These are phyloP conservation scores for Mythimna pallens DNA, from an alignment of 2,888 invertebrate species.

Conservation along the genomic window DNA sequence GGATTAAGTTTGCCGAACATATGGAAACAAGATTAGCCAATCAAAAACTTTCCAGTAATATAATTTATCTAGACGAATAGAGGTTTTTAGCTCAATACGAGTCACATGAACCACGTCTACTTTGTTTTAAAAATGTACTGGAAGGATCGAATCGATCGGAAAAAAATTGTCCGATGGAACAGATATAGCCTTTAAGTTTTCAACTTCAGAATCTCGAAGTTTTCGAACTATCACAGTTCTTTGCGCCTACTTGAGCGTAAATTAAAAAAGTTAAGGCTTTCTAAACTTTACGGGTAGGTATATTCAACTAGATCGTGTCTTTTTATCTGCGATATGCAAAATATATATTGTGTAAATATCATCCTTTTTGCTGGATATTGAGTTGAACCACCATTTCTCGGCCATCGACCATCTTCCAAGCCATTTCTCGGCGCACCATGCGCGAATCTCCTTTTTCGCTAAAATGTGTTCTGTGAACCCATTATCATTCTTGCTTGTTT, in stretches of 20 bases:
- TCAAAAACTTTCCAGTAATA: background rate
- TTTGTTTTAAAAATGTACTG: background rate
- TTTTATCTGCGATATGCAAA: constrained; percentile 10
- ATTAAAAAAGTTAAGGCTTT: constrained; percentile 21
- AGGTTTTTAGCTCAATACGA: background rate
- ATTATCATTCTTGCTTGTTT: background rate
- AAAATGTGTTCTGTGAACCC: constrained; percentile 6
- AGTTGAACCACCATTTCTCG: no score
- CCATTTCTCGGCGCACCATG: constrained; percentile 27
- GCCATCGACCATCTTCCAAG: constrained; percentile 23
- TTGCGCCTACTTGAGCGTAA: background rate
- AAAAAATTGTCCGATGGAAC: background rate
- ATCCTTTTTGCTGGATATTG: constrained; percentile 33
- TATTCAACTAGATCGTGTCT: background rate
- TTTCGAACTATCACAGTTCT: constrained; percentile 11
- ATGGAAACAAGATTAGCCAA: constrained; percentile 1
- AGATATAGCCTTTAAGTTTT: constrained; percentile 3
- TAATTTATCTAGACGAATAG: background rate
- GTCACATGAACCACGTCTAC: background rate
- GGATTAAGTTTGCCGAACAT: background rate
- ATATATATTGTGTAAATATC: constrained; percentile 2
- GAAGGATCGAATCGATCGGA: background rate
- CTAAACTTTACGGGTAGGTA: constrained; percentile 1
- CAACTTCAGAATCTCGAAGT: background rate
- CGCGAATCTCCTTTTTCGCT: constrained; percentile 6